Base-by-base conservation (phyloP, 2,797 vertebrate genomes). In the Takifugu rubripes region DNA sequence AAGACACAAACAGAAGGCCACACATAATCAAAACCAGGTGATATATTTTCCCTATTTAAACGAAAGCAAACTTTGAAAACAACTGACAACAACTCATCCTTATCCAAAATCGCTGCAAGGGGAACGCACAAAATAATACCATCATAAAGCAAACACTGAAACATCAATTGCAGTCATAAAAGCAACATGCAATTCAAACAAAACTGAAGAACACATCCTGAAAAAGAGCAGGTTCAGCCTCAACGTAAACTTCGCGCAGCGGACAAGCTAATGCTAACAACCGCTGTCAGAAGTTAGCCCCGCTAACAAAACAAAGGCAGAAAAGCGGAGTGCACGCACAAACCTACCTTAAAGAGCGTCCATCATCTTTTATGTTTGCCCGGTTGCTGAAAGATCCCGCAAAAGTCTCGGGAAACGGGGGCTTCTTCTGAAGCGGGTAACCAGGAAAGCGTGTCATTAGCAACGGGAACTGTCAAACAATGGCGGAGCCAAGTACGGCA, bases 401-500 rank as follows among this genome's bases (percentile, higher is more conserved):
- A 0, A 1, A 40, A 26, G 16, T 58, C 59, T 45, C 3, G 1
- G 0, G 1, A 3, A 0, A 14, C 40, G 6, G 9, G 1, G 1
- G 16, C 43, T 43, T 47, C 3, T 36, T 25, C 59, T 6, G 14
- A n/a, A 51, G 52, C 2, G 31, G 51, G 75, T 72, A 74, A 70
- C 72, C 68, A 81, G 29, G 71, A 70, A 64, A 72, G 56, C 76
- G 21, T 21, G 57, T 52, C 11, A 74, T 64, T 86, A 84, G 80
- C 82, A 74, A 79, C 74, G 25, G 29, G 53, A 63, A 0, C 72
- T 77, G 78, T 66, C 80, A 81, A 76, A 59, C 58, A 77, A 81
- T 77, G 77, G 86, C 81, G 78, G 65, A 66, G 67, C 68, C 54
- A 73, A 79, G 54, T 89, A 89, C 86, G 87, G 87, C 79, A 77